These are phyloP conservation scores for Cercocebus atys DNA, from an alignment of 2,113 vertebrate species.

Conservation along the genomic window DNA sequence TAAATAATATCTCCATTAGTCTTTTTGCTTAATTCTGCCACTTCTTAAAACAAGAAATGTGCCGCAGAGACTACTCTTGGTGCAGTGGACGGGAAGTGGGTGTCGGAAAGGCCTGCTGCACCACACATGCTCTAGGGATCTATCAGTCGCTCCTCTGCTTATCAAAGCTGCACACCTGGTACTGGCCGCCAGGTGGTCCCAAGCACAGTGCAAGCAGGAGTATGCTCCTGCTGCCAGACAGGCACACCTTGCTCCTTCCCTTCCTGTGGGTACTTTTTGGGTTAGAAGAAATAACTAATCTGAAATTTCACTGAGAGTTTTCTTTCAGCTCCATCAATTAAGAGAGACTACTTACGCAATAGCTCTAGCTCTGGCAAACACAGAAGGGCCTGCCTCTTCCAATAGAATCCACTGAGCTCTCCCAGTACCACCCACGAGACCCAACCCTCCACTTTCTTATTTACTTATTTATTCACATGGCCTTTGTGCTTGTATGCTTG, in stretches of 20 bases:
- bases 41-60: not conserved
- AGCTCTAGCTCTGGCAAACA: not conserved
- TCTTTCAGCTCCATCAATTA: not conserved
- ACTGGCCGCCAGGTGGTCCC: not conserved
- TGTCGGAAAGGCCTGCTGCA: fast-evolving
- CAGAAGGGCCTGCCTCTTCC: not conserved
- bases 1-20: not conserved
- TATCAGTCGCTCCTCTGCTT: not conserved
- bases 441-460: not conserved
- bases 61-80: not conserved
- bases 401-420: not conserved
- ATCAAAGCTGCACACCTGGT: not conserved
- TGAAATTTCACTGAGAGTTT: not conserved
- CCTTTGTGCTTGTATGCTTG: not conserved
- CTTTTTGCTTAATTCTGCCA: not conserved
- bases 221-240: not conserved
- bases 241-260: not conserved
- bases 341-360: not conserved
- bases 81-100: not conserved
- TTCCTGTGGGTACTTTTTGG: not conserved
- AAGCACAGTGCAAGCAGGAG: not conserved
- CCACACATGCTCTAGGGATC: not conserved
- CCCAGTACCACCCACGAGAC: not conserved
- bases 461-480: not conserved
- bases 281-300: not conserved